Evolutionary conservation across 1,140 invertebrate genomes (phyloP).

Genomic region (Lordiphosa stackelbergi): DNA sequence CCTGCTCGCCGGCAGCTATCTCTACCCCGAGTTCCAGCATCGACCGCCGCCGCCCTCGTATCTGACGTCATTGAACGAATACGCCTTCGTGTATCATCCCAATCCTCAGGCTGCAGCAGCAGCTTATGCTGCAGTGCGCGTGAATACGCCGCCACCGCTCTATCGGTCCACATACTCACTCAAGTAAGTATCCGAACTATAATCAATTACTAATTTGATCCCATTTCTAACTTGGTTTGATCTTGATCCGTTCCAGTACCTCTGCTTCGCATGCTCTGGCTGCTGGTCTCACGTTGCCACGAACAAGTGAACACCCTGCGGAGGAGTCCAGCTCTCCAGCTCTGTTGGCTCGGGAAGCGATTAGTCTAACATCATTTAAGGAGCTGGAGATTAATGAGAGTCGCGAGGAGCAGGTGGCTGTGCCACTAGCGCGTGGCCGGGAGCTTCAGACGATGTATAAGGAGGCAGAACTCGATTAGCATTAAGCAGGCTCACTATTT

Average conservation of each 20-base stretch:
- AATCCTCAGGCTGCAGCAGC: constrained; percentile 31
- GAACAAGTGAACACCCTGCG: constrained; percentile 28
- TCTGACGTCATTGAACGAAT: constrained; percentile 69
- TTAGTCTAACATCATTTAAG: constrained; percentile 44
- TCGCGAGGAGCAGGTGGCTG: constrained; percentile 21
- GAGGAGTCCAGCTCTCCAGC: constrained; percentile 28
- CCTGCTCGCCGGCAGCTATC: constrained; percentile 47
- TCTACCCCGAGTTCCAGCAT: constrained; percentile 72
- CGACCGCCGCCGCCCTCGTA: constrained; percentile 72
- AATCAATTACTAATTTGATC: not conserved
- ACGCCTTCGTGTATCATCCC: constrained; percentile 58
- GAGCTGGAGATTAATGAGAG: constrained; percentile 29
- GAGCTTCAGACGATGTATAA: constrained; percentile 39
- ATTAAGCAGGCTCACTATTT: not conserved
- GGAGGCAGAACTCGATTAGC: constrained; percentile 46
- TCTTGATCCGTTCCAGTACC: constrained; percentile 19
- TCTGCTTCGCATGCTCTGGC: constrained; percentile 19
- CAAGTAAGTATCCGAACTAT: constrained; percentile 38
- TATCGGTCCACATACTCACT: constrained; percentile 69
- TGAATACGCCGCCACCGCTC: constrained; percentile 70
- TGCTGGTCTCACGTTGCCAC: constrained; percentile 21
- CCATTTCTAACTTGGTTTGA: not conserved
- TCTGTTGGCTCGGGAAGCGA: constrained; percentile 14
- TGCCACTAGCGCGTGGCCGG: constrained; percentile 11
- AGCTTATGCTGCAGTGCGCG: constrained; percentile 36